A percentile compares a stretch with the other conserved stretches of the same genome.
Conservation (phyloP, 1,140 invertebrate species). For the Drosophila ambigua region DNA sequence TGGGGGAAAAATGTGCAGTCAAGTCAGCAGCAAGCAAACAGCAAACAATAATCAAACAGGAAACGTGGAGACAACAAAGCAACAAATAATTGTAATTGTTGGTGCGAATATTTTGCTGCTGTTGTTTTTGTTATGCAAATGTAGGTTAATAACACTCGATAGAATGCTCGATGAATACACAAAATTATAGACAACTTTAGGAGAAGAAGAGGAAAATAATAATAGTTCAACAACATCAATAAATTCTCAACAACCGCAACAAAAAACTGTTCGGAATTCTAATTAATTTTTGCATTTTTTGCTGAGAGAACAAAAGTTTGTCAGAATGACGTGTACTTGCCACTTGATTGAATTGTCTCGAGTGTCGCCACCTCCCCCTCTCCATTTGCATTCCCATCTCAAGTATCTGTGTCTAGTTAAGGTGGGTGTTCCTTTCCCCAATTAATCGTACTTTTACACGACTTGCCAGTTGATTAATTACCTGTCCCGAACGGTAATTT, state of each 20-base stretch:
- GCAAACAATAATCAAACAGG: constrained; percentile 67
- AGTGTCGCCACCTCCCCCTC: no score
- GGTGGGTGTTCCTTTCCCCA: constrained; percentile 31
- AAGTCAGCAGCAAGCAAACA: constrained; percentile 23
- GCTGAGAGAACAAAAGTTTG: constrained; percentile 28
- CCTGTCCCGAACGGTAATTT: constrained; percentile 38
- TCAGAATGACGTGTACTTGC: not conserved
- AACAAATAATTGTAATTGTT: constrained; percentile 66
- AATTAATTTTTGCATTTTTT: constrained; percentile 30
- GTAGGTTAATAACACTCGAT: constrained; percentile 78
- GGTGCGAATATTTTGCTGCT: constrained; percentile 32
- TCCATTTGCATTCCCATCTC: not conserved
- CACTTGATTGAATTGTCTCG: constrained; percentile 32
- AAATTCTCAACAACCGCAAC: not conserved
- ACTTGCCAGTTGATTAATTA: constrained; percentile 64
- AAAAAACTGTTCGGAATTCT: constrained; percentile 31
- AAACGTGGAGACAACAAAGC: constrained; percentile 57
- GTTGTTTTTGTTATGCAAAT: constrained; percentile 66
- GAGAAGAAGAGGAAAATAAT: no score
- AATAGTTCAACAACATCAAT: constrained; percentile 16
- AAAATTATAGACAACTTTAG: constrained; percentile 27
- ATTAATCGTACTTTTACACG: constrained; percentile 7
- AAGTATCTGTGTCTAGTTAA: not conserved
- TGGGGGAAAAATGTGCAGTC: constrained; percentile 55
- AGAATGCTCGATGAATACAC: constrained; percentile 71